Evolutionary conservation across 2,888 invertebrate genomes (phyloP).

Genomic region (Plagiodera versicolora): DNA sequence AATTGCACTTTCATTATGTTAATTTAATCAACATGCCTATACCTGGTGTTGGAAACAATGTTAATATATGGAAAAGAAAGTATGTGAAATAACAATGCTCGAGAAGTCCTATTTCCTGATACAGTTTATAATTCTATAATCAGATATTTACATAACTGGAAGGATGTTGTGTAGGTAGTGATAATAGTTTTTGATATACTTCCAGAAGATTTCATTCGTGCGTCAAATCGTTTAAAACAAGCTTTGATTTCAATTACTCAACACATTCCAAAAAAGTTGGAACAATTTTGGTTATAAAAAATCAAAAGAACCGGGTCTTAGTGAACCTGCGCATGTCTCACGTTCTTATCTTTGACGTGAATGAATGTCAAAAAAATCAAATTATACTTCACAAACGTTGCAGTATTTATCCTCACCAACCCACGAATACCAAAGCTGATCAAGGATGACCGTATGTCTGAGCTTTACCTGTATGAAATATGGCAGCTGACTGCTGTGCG

Average conservation of each 20-base stretch:
- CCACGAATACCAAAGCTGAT: neutral
- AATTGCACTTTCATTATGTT: constrained; percentile 48
- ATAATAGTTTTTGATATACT: too few species aligned
- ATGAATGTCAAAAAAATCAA: neutral
- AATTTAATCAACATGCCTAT: constrained; percentile 34
- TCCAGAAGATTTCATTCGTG: too few species aligned
- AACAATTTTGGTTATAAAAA: neutral
- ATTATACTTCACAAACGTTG: neutral
- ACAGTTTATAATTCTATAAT: neutral
- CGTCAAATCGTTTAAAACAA: too few species aligned
- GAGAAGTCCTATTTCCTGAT: constrained; percentile 28
- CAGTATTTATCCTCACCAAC: neutral
- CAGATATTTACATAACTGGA: too few species aligned
- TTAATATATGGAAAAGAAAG: constrained; percentile 42
- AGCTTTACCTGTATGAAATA: constrained; percentile 7
- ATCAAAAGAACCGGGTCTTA: neutral
- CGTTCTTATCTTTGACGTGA: neutral
- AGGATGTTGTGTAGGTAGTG: too few species aligned
- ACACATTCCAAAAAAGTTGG: too few species aligned
- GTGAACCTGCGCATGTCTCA: neutral
- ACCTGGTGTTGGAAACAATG: constrained; percentile 41
- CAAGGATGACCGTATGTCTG: neutral
- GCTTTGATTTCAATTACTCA: too few species aligned
- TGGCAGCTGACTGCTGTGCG: constrained; percentile 40
- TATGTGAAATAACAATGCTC: constrained; percentile 36